Evolutionary conservation across 1,140 invertebrate genomes (phyloP), one percentile per base, ranked within the genome.

Genomic region (Trissolcus basalis): DNA sequence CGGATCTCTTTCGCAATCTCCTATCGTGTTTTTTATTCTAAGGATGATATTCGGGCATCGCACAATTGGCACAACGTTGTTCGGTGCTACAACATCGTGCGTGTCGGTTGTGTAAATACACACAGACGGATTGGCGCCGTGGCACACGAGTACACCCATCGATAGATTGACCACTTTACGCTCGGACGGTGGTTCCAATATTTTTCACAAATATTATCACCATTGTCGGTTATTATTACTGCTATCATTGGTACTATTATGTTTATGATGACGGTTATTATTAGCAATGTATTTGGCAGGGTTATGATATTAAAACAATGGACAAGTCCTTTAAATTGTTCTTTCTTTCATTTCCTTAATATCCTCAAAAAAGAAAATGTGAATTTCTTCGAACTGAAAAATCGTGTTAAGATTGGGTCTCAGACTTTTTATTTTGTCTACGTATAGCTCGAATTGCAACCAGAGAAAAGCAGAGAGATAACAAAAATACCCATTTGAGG

Each of bases 281-380:
- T 87, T 87, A 88, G 85, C 85, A 87, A 85, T 88, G 86, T 88
- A 87, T 88, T 87, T 88, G 87, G 87, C 87, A 88, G 86, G 87
- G 87, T 88, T 87, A 87, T 85, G 82, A 87, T 81, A 87, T 87
- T 85, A 87, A 88, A 88, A 86, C 1, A 72, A 4, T 65, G 73
- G 65, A 78, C 63, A 80, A 78, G 15, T 78, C 71, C 50, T 78
- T 61, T 41, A 13, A 41, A 33, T 14, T 59, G 9, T 16, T 43
- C 5, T 58, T 63, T 36, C 49, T 35, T 48, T 51, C 27, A 7
- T 32, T 8, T n/a, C 15, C 43, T 14, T 63, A 47, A 6, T 19
- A 5, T 11, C 32, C 16, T 35, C 16, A n/a, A n/a, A n/a, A n/a
- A n/a, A n/a, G n/a, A n/a, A n/a, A n/a, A n/a, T n/a, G n/a, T n/a